Conservation (phyloP, 2,797 vertebrate genomes). For the Buceros bicornis region DNA sequence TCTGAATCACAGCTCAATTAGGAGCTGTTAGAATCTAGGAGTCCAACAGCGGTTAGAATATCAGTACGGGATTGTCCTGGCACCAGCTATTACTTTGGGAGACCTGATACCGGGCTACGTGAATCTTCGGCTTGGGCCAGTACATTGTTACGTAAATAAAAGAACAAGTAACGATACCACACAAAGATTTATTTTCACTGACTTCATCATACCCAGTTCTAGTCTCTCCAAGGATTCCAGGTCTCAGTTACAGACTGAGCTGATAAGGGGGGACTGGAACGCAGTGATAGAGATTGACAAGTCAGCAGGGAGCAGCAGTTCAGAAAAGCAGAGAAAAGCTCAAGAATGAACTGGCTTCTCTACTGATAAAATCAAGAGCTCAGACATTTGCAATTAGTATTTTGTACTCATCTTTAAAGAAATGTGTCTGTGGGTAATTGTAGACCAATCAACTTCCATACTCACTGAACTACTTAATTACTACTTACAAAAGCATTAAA, state of each 20-base stretch:
- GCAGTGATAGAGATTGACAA: neutral
- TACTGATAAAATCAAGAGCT: neutral
- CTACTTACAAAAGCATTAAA: neutral
- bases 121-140: neutral
- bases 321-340: neutral
- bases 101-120: accelerated
- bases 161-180: neutral
- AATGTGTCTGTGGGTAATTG: neutral
- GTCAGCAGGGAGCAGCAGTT: neutral
- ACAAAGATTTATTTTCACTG: neutral
- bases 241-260: neutral
- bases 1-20: neutral
- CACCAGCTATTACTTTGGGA: neutral
- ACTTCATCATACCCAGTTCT: neutral
- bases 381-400: neutral
- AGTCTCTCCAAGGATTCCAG: neutral
- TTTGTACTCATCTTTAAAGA: neutral
- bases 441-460: neutral
- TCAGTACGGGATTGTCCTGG: neutral
- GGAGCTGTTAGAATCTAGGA: too few species aligned
- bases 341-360: neutral
- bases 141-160: neutral
- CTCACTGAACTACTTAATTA: neutral
- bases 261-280: neutral
- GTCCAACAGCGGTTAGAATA: neutral